Base-by-base conservation (phyloP, 2,113 vertebrate genomes). In the Ptilonorhynchus violaceus region DNA sequence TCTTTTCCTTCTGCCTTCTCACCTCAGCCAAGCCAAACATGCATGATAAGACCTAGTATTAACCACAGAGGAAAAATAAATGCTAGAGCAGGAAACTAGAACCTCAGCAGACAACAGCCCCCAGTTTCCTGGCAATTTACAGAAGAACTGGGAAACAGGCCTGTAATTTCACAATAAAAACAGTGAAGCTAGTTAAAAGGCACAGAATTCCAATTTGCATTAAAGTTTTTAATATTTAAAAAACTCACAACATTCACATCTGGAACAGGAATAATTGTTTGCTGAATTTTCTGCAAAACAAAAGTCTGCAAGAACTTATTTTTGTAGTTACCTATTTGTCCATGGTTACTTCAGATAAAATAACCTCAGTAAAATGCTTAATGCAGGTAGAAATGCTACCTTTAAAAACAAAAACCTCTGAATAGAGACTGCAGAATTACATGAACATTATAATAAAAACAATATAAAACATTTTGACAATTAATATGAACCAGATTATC, bases 81-180 rank as follows among this genome's bases (percentile, higher is more conserved):
- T 49, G 35, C 63, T 90, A 21, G 7, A 86, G 52, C 8, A 76
- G 78, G 59, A 95, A 95, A 85, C 35, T 52, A 79, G 39, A 96
- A 85, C 24, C 52, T 92, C 67, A 67, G 59, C 37, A 85, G 64
- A 78, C 39, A 88, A 56, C 39, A 88, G 67, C 18, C n/a, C 30
- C 44, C 69, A 92, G 78, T 77, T 89, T 89, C 82, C 82, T 66
- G 63, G 49, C n/a, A 93, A 73, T 93, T 90, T 88, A 76, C 11
- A 82, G 69, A 73, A 79, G n/a, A 92, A 41, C 37, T 84, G 21
- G 33, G 13, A 60, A 95, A 87, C 42, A 91, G 12, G 58, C 31
- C 46, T 89, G 18, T 88, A 93, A 93, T 94, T 90, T 94, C 82
- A 53, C 30, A 92, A 95, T n/a, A 93, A 70, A 92, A 92, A 62